A percentile compares a stretch with the other conserved stretches of the same genome.
These are phyloP conservation scores for Acanthis flammea DNA, from an alignment of 2,797 vertebrate species.

Conservation along the genomic window DNA sequence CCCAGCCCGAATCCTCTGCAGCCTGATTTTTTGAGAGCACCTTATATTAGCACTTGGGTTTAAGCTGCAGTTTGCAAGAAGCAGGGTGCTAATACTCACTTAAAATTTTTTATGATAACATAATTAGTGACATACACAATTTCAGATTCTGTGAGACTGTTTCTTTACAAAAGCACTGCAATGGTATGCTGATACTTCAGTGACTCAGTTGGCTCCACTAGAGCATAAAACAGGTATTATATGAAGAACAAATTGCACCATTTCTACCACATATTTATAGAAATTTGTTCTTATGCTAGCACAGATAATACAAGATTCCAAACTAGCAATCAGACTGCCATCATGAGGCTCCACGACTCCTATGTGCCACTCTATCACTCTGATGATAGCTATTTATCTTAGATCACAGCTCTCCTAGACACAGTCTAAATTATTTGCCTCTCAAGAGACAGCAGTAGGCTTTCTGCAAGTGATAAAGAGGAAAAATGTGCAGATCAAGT, in stretches of 20 bases:
- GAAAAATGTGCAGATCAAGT: neutral
- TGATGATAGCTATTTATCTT: slow-evolving; percentile 1
- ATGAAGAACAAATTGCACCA: neutral
- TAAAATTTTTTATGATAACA: neutral
- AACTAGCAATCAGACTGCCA: neutral
- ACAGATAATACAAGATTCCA: neutral
- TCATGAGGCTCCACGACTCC: neutral
- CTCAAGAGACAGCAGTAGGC: neutral
- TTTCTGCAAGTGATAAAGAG: neutral
- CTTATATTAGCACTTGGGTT: neutral
- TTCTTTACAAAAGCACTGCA: neutral
- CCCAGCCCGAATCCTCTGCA: neutral
- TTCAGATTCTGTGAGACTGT: neutral
- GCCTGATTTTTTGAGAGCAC: neutral
- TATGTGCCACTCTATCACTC: neutral
- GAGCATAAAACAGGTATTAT: neutral
- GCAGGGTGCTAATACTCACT: neutral
- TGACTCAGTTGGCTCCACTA: neutral
- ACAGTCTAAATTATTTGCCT: neutral
- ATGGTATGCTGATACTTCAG: neutral
- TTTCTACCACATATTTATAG: neutral
- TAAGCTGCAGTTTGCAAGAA: neutral
- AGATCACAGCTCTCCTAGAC: neutral
- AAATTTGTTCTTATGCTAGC: neutral
- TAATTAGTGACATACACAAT: neutral